These are phyloP conservation scores for Fragum whitleyi DNA, from an alignment of 2,888 invertebrate genomes.

Conservation along the genomic window DNA sequence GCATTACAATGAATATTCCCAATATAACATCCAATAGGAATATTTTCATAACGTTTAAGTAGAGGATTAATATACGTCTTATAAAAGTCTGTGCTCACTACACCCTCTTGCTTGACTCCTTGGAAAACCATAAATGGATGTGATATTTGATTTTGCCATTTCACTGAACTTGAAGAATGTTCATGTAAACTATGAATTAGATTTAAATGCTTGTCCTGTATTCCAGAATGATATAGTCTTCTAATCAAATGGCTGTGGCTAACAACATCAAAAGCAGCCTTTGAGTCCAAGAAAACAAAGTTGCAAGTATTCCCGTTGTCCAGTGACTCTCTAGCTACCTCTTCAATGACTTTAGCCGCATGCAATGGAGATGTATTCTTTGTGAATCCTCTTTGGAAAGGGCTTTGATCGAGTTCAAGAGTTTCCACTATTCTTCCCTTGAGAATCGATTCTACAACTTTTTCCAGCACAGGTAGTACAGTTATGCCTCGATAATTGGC, in stretches of 20 bases:
- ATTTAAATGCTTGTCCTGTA: neutral
- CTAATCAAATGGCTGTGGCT: constrained; percentile 3
- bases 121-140: neutral
- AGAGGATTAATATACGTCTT: neutral
- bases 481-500: constrained; percentile 4
- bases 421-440: neutral
- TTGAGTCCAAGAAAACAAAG: neutral
- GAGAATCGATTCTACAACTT: constrained; percentile 2
- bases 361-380: constrained; percentile 5
- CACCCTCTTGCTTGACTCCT: neutral
- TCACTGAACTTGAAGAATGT: neutral
- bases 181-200: neutral
- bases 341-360: neutral
- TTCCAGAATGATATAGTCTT: constrained; percentile 7
- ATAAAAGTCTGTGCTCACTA: neutral
- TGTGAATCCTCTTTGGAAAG: too few relatives aligned
- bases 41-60: neutral
- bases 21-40: neutral
- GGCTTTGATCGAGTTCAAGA: neutral
- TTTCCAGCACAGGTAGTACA: constrained; percentile 1
- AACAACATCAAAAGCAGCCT: constrained; percentile 24
- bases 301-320: neutral
- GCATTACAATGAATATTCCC: neutral
- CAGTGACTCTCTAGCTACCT: neutral
- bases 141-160: neutral